Base-by-base conservation (phyloP, 2,888 invertebrate genomes). In the Chelonus formosanus region DNA sequence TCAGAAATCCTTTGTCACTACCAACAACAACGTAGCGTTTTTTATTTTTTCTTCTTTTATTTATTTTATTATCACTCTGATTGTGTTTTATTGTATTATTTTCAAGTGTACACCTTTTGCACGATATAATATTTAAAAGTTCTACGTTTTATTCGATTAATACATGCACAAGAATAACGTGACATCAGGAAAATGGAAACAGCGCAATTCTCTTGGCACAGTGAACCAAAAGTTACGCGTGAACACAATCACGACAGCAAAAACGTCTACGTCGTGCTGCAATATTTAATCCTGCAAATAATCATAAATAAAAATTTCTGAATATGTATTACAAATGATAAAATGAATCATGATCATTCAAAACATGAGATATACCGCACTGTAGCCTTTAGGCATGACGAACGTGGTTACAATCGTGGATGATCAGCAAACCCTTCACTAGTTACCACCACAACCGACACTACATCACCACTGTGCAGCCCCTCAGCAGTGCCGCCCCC, bases 371-470 rank as follows among this genome's bases (percentile, higher is more conserved):
- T 20, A 20, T 20, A 20, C 20, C 20, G 20, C 20, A 20, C 20
- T 20, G 20, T 48, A 10, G 50, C 56, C 59, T 58, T 60, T 35
- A 61, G 60, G 63, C 68, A 65, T 65, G 55, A 54, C 67, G 44
- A 63, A 65, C 53, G 52, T 63, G 65, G 45, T 68, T 65, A 50
- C 32, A 34, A 63, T 53, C 61, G 57, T 35, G 60, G 48, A 54
- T 57, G 6, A 63, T 60, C 54, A 62, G 62, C 43, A 64, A 67
- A 44, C 55, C 62, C 65, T 56, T 40, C 62, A 52, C 56, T 56
- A 65, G 45, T 63, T 50, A 56, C 59, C 63, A 66, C 58, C 66
- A 67, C 53, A 34, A 34, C 68, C 44, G 48, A 64, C 62, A 56
- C 20, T 60, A 54, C 34, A 45, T 50, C 43, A 65, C 70, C 35